Evolutionary conservation across 2,888 invertebrate genomes (phyloP).

Genomic region (Drosophila testacea): DNA sequence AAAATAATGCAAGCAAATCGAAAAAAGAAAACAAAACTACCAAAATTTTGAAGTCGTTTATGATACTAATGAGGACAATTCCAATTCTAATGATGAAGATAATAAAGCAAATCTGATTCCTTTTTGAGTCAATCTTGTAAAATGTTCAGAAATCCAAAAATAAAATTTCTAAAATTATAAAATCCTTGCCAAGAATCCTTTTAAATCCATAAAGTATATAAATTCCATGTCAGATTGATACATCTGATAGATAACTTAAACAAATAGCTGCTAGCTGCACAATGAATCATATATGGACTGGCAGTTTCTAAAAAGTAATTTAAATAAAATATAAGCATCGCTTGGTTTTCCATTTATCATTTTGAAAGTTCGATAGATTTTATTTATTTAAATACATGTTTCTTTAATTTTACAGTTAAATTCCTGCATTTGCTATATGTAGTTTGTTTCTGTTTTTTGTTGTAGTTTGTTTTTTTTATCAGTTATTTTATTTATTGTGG

Average conservation of each 20-base stretch:
- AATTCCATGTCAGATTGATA: too few relatives aligned
- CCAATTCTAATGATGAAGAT: not conserved
- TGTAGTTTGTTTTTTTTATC: constrained; percentile 12
- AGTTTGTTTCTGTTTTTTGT: constrained; percentile 59
- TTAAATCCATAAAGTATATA: too few relatives aligned
- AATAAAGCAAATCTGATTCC: not conserved
- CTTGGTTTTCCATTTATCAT: constrained; percentile 36
- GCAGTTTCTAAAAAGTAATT: too few relatives aligned
- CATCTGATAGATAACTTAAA: too few relatives aligned
- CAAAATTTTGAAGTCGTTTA: not conserved
- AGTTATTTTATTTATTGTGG: constrained; percentile 43
- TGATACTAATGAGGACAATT: not conserved
- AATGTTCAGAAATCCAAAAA: not conserved
- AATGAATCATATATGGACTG: too few relatives aligned
- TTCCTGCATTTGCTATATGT: constrained; percentile 80
- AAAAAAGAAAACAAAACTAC: not conserved
- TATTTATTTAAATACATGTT: constrained; percentile 78
- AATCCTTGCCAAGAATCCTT: too few relatives aligned
- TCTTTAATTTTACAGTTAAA: constrained; percentile 74
- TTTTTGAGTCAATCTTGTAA: not conserved
- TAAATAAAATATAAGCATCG: not conserved
- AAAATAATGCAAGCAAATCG: not conserved
- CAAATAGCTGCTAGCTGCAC: too few relatives aligned
- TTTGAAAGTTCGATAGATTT: constrained; percentile 63
- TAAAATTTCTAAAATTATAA: not conserved